phyloP scores from a whole-genome alignment of 2,797 vertebrate genomes.

The Chrosomus eos region DNA sequence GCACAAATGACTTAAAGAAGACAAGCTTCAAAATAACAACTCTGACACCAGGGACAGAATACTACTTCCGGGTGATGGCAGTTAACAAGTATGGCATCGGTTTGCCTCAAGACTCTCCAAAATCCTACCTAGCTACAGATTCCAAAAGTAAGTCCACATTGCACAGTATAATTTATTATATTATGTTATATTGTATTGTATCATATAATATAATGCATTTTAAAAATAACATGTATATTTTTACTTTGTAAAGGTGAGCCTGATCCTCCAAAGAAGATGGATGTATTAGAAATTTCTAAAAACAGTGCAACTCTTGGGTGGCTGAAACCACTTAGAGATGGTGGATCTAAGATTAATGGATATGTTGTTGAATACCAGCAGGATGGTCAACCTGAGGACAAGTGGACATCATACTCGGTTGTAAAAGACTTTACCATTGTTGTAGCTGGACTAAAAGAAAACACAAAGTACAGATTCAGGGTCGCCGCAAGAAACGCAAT shows the following conservation, averaged over 20 bases:
- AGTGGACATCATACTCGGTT: conserved; percentile 95
- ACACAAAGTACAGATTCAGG: conserved; percentile 95
- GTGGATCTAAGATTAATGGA: conserved; percentile 95
- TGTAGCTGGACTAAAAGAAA: conserved; percentile 95
- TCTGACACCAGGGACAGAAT: conserved; percentile 90
- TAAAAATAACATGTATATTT: background rate
- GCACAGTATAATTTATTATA: conserved; percentile 26
- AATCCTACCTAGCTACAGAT: conserved; percentile 90
- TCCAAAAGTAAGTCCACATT: conserved; percentile 87
- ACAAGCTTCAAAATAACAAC: conserved; percentile 93
- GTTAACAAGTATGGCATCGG: conserved; percentile 96
- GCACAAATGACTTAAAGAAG: conserved; percentile 91
- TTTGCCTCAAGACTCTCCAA: conserved; percentile 91
- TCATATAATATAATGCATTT: background rate
- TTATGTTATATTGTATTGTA: background rate
- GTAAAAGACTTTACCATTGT: conserved; percentile 96
- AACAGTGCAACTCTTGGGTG: conserved; percentile 92
- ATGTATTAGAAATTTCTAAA: conserved; percentile 93
- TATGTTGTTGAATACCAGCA: conserved; percentile 93
- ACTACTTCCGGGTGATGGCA: conserved; percentile 95
- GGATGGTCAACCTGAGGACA: conserved; percentile 88
- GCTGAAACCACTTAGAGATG: conserved; percentile 94
- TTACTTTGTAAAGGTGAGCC: conserved; percentile 85
- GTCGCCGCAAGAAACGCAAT: conserved; percentile 94
- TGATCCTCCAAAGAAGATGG: conserved; percentile 97